phyloP scores from a whole-genome alignment of 2,113 vertebrate species.

The Phaethornis superciliosus region DNA sequence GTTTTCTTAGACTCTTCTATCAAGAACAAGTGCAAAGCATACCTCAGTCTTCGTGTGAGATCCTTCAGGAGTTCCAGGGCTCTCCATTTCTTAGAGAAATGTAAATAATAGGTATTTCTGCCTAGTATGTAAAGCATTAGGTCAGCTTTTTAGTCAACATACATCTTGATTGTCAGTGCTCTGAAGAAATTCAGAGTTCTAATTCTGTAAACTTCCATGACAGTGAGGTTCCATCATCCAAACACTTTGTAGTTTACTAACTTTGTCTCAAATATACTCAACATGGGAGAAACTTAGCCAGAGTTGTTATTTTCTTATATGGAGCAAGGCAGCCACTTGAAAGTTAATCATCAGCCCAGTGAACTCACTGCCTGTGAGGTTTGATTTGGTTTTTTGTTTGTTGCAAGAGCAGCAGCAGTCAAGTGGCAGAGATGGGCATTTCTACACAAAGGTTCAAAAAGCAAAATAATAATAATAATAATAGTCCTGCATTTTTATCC shows the following conservation, averaged over 20 bases:
- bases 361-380: not conserved
- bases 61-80: not conserved
- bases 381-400: not conserved
- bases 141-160: not conserved
- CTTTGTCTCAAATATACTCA: not conserved
- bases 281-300: not conserved
- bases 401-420: not conserved
- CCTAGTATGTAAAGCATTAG: not conserved
- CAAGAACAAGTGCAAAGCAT: not conserved
- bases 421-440: not conserved
- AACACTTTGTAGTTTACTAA: not conserved
- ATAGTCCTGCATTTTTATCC: not conserved
- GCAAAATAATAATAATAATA: not conserved
- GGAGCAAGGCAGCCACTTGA: not conserved
- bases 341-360: not conserved
- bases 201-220: not conserved
- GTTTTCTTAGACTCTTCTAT: not conserved
- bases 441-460: not conserved
- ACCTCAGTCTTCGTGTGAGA: not conserved
- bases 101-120: not conserved
- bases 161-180: not conserved
- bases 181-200: not conserved
- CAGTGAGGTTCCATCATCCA: not conserved
- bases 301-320: not conserved
- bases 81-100: not conserved